Percentiles rank a stretch among this genome's conserved stretches.
Conservation (phyloP, 1,140 invertebrate genomes). For the Aporrectodea caliginosa region DNA sequence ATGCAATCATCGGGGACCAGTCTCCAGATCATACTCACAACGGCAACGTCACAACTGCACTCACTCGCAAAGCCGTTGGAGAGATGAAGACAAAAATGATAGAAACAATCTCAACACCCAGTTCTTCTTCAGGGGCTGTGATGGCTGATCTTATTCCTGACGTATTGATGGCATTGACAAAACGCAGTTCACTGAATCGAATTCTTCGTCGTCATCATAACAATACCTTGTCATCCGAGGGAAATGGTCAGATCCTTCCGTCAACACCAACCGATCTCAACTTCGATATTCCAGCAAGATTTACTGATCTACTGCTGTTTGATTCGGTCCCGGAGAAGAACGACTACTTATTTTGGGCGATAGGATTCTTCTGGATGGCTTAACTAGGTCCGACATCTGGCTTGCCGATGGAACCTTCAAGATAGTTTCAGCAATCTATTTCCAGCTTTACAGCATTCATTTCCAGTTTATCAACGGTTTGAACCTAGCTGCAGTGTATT, state of each 20-base stretch:
- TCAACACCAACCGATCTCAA: background rate
- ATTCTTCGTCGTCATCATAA: background rate
- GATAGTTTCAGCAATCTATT: background rate
- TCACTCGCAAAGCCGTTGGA: background rate
- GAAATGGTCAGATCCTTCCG: background rate
- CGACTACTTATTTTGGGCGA: background rate
- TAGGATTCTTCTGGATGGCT: background rate
- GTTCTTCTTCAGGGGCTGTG: background rate
- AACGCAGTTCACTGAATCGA: background rate
- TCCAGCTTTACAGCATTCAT: slow-evolving; percentile 5
- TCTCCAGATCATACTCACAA: background rate
- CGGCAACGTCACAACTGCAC: background rate
- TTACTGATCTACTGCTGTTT: background rate
- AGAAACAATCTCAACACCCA: background rate
- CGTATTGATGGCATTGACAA: background rate
- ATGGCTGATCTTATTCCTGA: background rate
- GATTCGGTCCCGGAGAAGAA: background rate
- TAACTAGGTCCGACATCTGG: background rate
- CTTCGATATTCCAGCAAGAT: background rate
- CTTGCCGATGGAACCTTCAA: slow-evolving; percentile 11
- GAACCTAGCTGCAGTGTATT: background rate
- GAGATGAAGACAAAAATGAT: background rate
- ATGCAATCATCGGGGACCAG: background rate
- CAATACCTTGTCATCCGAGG: background rate
- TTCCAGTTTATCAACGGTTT: background rate